These are phyloP conservation scores for Pterocles orientalis DNA, from an alignment of 2,113 vertebrate species.

Conservation along the genomic window DNA sequence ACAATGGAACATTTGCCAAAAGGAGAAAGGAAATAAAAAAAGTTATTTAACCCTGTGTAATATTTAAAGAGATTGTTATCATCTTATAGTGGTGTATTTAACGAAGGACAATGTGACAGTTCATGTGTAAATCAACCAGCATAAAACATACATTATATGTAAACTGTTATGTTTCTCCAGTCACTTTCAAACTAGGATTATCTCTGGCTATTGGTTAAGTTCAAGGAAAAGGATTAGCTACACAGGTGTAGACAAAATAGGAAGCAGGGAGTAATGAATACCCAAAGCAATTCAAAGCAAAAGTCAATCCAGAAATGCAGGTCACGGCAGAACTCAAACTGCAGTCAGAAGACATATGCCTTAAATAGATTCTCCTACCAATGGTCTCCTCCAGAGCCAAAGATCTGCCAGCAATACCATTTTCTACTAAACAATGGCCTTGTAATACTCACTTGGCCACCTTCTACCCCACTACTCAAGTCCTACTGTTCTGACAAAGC, in stretches of 20 bases:
- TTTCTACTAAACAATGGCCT: neutral
- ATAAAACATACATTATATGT: conserved; percentile 55
- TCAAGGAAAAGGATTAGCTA: conserved; percentile 71
- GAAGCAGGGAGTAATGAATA: conserved; percentile 61
- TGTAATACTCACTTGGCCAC: neutral
- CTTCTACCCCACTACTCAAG: neutral
- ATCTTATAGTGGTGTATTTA: conserved; percentile 21
- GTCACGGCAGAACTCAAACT: conserved; percentile 46
- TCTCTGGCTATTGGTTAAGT: conserved; percentile 53
- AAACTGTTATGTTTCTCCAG: conserved; percentile 46
- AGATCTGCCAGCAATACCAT: neutral
- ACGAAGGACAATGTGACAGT: conserved; percentile 24
- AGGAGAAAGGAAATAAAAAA: conserved; percentile 33
- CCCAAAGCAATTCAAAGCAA: conserved; percentile 41
- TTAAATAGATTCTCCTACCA: conserved; percentile 5
- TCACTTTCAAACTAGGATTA: conserved; percentile 60
- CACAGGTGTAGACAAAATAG: conserved; percentile 65
- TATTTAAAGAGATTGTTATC: conserved; percentile 65
- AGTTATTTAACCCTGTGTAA: conserved; percentile 60
- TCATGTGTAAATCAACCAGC: conserved; percentile 55
- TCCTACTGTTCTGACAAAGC: neutral
- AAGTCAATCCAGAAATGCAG: conserved; percentile 59
- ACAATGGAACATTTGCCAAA: conserved; percentile 65
- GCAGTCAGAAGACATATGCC: conserved; percentile 2
- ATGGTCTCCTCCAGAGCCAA: neutral